These are phyloP conservation scores for Prietella phreatophila DNA, from an alignment of 2,113 vertebrate genomes.

Conservation along the genomic window DNA sequence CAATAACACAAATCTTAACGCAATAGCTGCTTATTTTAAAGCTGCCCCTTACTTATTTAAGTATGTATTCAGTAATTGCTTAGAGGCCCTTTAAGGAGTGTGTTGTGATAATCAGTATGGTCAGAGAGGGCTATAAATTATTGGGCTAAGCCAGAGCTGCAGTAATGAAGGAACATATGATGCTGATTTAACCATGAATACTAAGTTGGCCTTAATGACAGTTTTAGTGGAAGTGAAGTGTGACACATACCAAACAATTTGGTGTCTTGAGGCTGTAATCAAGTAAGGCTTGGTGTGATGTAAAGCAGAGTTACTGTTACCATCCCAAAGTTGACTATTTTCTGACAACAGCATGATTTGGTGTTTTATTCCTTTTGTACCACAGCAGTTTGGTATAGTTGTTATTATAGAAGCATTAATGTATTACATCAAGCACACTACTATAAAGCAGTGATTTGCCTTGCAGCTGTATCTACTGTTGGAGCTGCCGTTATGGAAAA, in stretches of 20 bases:
- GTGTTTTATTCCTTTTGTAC: not conserved
- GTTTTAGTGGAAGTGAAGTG: constrained; percentile 7
- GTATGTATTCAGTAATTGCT: constrained; percentile 15
- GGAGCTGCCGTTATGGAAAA: not conserved
- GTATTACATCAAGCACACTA: not conserved
- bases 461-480: not conserved
- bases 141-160: constrained; percentile 24
- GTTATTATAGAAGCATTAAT: not conserved
- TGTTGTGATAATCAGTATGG: not conserved
- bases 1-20: constrained; percentile 59
- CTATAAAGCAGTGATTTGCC: not conserved
- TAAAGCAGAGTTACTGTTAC: not conserved
- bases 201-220: constrained; percentile 11
- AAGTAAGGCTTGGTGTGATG: constrained; percentile 5
- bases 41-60: constrained; percentile 23
- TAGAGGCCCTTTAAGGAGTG: constrained; percentile 24
- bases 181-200: constrained; percentile 12
- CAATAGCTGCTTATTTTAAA: constrained; percentile 40
- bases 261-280: constrained; percentile 12
- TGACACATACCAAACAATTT: constrained; percentile 17
- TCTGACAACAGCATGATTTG: not conserved
- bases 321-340: not conserved
- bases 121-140: not conserved
- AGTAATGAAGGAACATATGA: constrained; percentile 18
- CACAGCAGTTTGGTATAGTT: not conserved